phyloP scores from a whole-genome alignment of 2,797 vertebrate species.

The Psittacula derbiana region DNA sequence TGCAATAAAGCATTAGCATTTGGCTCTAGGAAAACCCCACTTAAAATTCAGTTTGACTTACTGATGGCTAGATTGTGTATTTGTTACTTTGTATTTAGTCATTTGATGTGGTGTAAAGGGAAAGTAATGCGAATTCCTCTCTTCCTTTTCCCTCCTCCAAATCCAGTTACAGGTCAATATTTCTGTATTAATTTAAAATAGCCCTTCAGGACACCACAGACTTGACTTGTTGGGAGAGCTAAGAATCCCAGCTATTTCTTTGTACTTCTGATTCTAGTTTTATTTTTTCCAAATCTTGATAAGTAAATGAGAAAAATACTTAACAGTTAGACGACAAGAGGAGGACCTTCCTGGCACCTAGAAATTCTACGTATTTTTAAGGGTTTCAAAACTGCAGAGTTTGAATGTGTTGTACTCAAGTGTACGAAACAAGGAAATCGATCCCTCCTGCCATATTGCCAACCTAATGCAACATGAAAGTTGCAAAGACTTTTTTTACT shows the following conservation, averaged over 20 bases:
- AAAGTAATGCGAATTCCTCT: not conserved
- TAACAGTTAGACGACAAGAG: not conserved
- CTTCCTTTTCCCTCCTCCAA: rapidly evolving
- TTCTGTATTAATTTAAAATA: not conserved
- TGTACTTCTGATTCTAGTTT: not conserved
- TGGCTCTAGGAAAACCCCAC: not conserved
- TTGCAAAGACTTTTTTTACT: not conserved
- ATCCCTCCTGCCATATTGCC: not conserved
- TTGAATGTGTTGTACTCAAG: not conserved
- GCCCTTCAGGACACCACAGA: not conserved
- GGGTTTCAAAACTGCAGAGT: not conserved
- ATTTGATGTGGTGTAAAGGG: not conserved
- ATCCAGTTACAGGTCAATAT: not conserved
- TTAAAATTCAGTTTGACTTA: not conserved
- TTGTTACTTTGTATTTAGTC: not conserved
- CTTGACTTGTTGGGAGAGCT: not conserved
- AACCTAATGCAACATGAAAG: not conserved
- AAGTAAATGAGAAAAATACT: not conserved
- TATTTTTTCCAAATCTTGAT: not conserved
- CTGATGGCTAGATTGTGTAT: not conserved
- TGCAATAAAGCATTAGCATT: not conserved
- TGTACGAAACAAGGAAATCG: not conserved
- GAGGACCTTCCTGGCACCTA: not conserved
- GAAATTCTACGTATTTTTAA: not conserved
- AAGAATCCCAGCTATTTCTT: not conserved